Evolutionary conservation across 2,888 invertebrate species (phyloP), one percentile per base, ranked within the genome.

Genomic region (Harpalus rufipes): DNA sequence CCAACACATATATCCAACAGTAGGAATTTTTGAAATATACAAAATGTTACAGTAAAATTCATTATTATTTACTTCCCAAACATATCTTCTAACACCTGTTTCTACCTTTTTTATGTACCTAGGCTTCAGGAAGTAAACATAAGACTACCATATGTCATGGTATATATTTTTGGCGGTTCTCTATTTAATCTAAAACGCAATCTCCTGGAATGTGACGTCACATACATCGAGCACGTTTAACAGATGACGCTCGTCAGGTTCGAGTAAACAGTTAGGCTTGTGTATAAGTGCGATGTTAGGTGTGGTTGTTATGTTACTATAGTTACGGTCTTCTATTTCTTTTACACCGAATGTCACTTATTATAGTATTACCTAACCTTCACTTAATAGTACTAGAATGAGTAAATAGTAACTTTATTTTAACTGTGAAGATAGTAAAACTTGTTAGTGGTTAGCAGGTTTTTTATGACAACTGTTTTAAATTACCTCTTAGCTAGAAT

Each of bases 231-330:
- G 8, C 63, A 63, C 63, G 63, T 63, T n/a, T 63, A n/a, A 10
- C 63, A 63, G 63, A 63, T 63, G 63, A 63, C 63, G 63, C 63
- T n/a, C 21, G 25, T 12, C 63, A 63, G 18, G 63, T 63, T 63
- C 63, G 12, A 25, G 63, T 63, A 63, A 63, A 63, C 63, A 63
- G 63, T 63, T 63, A 63, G 18, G 21, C 25, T 63, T 25, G 21
- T 63, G 25, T 63, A 25, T 25, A 14, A 10, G 61, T 61, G 25
- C 10, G 21, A 18, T 25, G 63, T 63, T 21, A 63, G 63, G 63
- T 63, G 63, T 63, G 63, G 63, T 63, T 25, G n/a, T 10, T 10
- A 32, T 32, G 32, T 32, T 32, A 32, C 32, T 32, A 63, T 25
- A 63, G 25, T 63, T 63, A 16, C 16, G 7, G 16, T 59, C n/a